Percentiles rank a stretch among this genome's conserved stretches.
phyloP scores from a whole-genome alignment of 2,888 invertebrate genomes.

The Hermodice carunculata region DNA sequence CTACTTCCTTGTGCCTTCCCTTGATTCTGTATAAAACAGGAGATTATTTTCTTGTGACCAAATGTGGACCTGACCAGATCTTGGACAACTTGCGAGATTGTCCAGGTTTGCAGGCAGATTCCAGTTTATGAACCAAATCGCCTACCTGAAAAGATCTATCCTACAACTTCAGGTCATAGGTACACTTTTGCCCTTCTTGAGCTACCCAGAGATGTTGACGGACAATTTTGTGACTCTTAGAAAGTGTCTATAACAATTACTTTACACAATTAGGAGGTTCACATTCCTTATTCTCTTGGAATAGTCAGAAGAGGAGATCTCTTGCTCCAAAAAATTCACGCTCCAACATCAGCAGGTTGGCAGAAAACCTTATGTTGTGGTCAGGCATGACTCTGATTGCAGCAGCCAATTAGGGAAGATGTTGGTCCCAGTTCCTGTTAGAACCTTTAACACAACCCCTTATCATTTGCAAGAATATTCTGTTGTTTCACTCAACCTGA shows the following conservation, averaged over 20 bases:
- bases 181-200: neutral
- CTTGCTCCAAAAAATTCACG: neutral
- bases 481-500: neutral
- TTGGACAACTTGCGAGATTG: neutral
- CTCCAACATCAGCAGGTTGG: neutral
- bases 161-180: neutral
- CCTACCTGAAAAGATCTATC: neutral
- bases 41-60: neutral
- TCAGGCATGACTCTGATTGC: too few species aligned
- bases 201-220: neutral
- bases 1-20: neutral
- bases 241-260: neutral
- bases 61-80: too few species aligned
- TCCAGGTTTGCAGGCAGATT: too few species aligned
- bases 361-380: too few species aligned
- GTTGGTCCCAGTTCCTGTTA: neutral
- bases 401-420: neutral
- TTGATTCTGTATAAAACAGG: neutral
- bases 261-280: neutral
- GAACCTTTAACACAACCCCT: neutral
- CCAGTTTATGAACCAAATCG: constrained; percentile 1
- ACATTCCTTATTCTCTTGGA: neutral
- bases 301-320: neutral
- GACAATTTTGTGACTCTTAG: neutral
- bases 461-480: neutral